Conservation (phyloP, 2,113 vertebrate species). For the Tichodroma muraria region DNA sequence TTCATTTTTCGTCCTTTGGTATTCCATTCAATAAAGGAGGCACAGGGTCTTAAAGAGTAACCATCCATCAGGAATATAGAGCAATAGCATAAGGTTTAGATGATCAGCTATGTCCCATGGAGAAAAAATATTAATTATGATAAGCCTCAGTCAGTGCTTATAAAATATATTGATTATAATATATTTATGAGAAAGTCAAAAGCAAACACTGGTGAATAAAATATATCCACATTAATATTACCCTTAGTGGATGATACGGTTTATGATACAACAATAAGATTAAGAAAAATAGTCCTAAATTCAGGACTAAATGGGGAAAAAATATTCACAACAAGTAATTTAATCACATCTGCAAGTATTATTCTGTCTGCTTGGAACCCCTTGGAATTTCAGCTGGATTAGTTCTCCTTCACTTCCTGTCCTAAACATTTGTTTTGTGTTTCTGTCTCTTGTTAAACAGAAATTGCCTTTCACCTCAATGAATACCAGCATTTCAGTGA, state of each 20-base stretch:
- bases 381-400: slow-evolving; percentile 29
- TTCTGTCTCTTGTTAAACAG: slow-evolving; percentile 17
- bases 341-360: slow-evolving; percentile 41
- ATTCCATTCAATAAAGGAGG: not conserved
- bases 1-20: not conserved
- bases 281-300: not conserved
- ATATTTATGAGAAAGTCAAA: not conserved
- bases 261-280: not conserved
- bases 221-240: not conserved
- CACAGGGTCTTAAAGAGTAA: not conserved
- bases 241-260: not conserved
- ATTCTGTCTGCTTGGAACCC: slow-evolving; percentile 36
- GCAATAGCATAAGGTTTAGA: not conserved
- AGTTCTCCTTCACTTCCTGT: slow-evolving; percentile 45
- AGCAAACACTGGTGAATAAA: not conserved
- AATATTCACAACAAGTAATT: not conserved
- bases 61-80: not conserved
- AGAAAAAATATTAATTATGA: not conserved
- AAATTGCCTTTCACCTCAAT: not conserved
- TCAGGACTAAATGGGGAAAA: not conserved
- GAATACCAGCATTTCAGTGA: not conserved
- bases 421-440: slow-evolving; percentile 34
- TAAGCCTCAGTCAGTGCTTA: not conserved
- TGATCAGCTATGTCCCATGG: not conserved
- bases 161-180: not conserved